Conservation (phyloP, 2,888 invertebrate species). For the Mystacides longicornis region DNA sequence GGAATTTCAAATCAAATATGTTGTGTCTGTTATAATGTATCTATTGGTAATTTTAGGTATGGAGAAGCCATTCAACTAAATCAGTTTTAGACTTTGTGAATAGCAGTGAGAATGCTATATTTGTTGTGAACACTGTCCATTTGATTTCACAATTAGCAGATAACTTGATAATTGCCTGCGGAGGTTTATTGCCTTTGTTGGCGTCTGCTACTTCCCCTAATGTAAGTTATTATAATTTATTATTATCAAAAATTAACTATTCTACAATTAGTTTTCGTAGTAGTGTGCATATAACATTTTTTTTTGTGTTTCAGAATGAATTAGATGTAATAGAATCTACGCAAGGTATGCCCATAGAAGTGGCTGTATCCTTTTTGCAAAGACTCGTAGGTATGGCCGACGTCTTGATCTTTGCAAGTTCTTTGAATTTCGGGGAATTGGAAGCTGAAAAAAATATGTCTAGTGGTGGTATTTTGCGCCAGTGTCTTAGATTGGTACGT, state of each 20-base stretch:
- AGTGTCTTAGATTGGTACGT: constrained; percentile 86
- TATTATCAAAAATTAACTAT: neutral
- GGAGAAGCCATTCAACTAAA: constrained; percentile 90
- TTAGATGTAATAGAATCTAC: constrained; percentile 97
- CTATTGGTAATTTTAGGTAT: constrained; percentile 38
- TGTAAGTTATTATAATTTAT: constrained; percentile 52
- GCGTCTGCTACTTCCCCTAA: constrained; percentile 98
- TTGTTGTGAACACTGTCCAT: constrained; percentile 98
- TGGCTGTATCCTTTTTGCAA: constrained; percentile 96
- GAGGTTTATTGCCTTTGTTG: constrained; percentile 89
- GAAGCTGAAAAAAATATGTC: constrained; percentile 99
- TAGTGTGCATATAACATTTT: neutral
- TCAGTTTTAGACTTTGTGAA: constrained; percentile 97
- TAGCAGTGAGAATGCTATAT: constrained; percentile 96
- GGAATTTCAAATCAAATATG: too few species aligned
- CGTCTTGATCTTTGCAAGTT: constrained; percentile 95
- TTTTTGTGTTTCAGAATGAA: constrained; percentile 67
- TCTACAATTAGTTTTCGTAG: neutral
- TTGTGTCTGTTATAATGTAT: neutral
- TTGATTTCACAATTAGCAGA: constrained; percentile 98
- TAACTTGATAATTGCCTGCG: constrained; percentile 97
- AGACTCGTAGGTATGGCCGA: constrained; percentile 98
- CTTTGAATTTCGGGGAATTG: constrained; percentile 93
- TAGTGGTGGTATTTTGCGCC: constrained; percentile 94
- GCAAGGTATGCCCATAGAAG: constrained; percentile 97